phyloP scores from a whole-genome alignment of 1,140 invertebrate species.

The Papilio glaucus region DNA sequence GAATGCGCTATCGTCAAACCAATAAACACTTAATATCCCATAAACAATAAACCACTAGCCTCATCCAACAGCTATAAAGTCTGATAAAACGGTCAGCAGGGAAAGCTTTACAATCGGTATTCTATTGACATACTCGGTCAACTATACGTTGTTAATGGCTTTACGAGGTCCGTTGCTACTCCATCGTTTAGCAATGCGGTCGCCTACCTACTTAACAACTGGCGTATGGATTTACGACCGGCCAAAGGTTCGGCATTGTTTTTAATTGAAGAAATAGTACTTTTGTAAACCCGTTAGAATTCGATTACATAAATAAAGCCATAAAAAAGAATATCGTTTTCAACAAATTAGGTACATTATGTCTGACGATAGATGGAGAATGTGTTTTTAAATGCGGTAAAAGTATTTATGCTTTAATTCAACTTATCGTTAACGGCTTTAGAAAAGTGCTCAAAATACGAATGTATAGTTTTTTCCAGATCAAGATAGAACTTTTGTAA shows the following conservation, averaged over 20 bases:
- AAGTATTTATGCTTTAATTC: too few relatives aligned
- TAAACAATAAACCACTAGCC: constrained; percentile 26
- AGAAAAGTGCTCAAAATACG: too few relatives aligned
- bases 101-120: constrained; percentile 34
- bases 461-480: too few relatives aligned
- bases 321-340: not conserved
- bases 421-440: too few relatives aligned
- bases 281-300: too few relatives aligned
- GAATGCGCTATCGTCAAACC: not conserved
- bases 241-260: not conserved
- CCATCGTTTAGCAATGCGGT: constrained; percentile 14
- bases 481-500: too few relatives aligned
- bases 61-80: constrained; percentile 9
- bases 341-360: too few relatives aligned
- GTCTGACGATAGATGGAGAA: too few relatives aligned
- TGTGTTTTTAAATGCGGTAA: too few relatives aligned
- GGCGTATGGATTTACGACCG: constrained; percentile 4
- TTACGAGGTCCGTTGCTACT: constrained; percentile 29
- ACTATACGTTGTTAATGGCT: constrained; percentile 33
- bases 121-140: constrained; percentile 27
- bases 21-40: constrained; percentile 30
- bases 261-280: not conserved
- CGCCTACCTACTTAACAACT: constrained; percentile 6
- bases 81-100: constrained; percentile 27
- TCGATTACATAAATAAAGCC: too few relatives aligned